Evolutionary conservation across 2,888 invertebrate genomes (phyloP), one percentile per base, ranked within the genome.

Genomic region (Cremastinae sp.): DNA sequence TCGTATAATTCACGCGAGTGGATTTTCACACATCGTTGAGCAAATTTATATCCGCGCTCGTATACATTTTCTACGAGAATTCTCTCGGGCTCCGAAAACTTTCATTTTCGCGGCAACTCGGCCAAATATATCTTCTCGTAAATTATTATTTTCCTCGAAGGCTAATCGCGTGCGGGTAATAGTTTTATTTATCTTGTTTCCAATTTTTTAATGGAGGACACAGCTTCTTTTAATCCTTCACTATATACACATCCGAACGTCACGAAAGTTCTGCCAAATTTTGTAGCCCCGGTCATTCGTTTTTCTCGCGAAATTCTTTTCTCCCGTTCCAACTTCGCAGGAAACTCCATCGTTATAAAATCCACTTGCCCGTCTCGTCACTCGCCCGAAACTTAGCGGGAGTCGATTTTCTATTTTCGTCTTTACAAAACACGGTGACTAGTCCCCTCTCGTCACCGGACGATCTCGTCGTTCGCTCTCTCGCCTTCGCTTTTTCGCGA

Each of bases 321-420:
- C n/a, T n/a, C n/a, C n/a, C n/a, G n/a, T n/a, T n/a, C n/a, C n/a
- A n/a, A n/a, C n/a, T n/a, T n/a, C n/a, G n/a, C n/a, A n/a, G n/a
- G n/a, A n/a, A n/a, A n/a, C n/a, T n/a, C n/a, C n/a, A n/a, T n/a
- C n/a, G n/a, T n/a, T n/a, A n/a, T n/a, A n/a, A n/a, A n/a, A n/a
- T n/a, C n/a, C n/a, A n/a, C n/a, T n/a, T n/a, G n/a, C 49, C 28
- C 14, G 58, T 18, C 41, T 49, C n/a, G n/a, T n/a, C n/a, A n/a
- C n/a, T n/a, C n/a, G n/a, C 41, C 36, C 38, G 20, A 66, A 66
- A 75, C 71, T 41, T 64, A 71, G 75, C 65, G 75, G 75, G 75
- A 75, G 75, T 65, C 75, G 56, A 16, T 71, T 71, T 75, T 71
- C 75, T 75, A 75, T 75, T 75, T 75, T 65, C 41, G 71, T 65